Evolutionary conservation across 2,113 vertebrate species (phyloP).

Genomic region (Otolemur garnettii): DNA sequence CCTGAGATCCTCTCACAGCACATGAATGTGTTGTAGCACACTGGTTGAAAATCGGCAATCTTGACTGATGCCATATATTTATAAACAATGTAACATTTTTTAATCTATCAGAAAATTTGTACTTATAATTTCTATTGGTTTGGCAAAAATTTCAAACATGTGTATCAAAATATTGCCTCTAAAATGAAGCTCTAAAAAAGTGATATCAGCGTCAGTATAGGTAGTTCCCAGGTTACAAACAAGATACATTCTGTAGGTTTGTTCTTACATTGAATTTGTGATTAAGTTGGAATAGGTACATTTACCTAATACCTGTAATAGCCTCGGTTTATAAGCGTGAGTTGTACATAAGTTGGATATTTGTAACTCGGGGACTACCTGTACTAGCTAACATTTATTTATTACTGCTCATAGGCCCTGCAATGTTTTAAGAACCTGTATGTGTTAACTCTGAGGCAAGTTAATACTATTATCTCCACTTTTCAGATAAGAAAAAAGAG

Average conservation of each 20-base stretch:
- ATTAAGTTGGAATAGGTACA: no score
- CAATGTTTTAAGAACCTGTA: neutral
- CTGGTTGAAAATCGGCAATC: no score
- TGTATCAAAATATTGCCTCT: neutral
- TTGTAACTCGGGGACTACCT: no score
- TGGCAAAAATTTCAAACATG: neutral
- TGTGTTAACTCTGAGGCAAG: neutral
- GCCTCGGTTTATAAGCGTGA: no score
- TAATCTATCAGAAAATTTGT: neutral
- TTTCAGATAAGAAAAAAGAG: conserved; percentile 41
- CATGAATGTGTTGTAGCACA: no score
- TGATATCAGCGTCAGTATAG: neutral
- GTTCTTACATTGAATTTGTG: no score
- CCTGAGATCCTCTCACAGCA: no score
- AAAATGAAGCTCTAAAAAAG: conserved; percentile 19
- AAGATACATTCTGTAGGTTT: no score
- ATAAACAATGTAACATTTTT: neutral
- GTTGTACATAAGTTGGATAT: no score
- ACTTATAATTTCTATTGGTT: neutral
- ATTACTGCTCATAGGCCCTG: neutral
- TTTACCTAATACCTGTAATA: no score
- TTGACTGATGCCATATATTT: neutral
- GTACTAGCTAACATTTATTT: neutral
- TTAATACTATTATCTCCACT: neutral
- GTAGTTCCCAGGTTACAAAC: no score